phyloP scores from a whole-genome alignment of 2,888 invertebrate genomes.

The Troglohyphantes excavatus region DNA sequence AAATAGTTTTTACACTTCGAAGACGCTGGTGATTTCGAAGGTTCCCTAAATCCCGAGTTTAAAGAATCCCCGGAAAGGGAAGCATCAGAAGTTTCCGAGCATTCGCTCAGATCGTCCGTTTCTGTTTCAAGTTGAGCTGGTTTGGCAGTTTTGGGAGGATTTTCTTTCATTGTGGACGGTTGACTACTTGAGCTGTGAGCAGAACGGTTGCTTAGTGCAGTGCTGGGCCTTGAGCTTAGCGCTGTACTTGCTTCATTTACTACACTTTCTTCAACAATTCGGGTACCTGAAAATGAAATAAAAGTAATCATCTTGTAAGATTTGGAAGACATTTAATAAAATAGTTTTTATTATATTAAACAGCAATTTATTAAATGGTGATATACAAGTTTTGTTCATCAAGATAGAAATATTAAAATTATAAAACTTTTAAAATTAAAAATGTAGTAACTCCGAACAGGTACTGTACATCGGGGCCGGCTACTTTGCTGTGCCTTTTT shows the following conservation, averaged over 20 bases:
- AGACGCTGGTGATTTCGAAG: slow-evolving; percentile 34
- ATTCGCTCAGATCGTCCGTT: slow-evolving; percentile 55
- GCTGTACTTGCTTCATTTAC: slow-evolving; percentile 17
- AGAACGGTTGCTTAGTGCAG: slow-evolving; percentile 63
- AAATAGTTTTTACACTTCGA: slow-evolving; percentile 24
- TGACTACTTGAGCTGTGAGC: slow-evolving; percentile 58
- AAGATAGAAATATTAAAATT: too few relatives aligned
- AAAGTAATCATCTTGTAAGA: neutral
- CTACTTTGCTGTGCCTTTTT: too few relatives aligned
- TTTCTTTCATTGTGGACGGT: slow-evolving; percentile 69
- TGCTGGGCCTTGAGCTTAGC: slow-evolving; percentile 50
- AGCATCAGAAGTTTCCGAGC: slow-evolving; percentile 66
- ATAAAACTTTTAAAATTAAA: too few relatives aligned
- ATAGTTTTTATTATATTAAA: too few relatives aligned
- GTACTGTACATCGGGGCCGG: too few relatives aligned
- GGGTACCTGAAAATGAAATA: slow-evolving; percentile 8
- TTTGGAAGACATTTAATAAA: too few relatives aligned
- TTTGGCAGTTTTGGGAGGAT: neutral
- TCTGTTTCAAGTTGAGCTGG: neutral
- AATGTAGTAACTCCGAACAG: too few relatives aligned
- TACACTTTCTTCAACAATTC: slow-evolving; percentile 5
- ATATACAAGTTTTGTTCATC: too few relatives aligned
- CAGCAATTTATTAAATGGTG: too few relatives aligned
- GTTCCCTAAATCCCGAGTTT: slow-evolving; percentile 72
- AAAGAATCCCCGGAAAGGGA: slow-evolving; percentile 72